Evolutionary conservation across 1,140 invertebrate species (phyloP), one percentile per base, ranked within the genome.

Genomic region (Drosophila bocqueti): DNA sequence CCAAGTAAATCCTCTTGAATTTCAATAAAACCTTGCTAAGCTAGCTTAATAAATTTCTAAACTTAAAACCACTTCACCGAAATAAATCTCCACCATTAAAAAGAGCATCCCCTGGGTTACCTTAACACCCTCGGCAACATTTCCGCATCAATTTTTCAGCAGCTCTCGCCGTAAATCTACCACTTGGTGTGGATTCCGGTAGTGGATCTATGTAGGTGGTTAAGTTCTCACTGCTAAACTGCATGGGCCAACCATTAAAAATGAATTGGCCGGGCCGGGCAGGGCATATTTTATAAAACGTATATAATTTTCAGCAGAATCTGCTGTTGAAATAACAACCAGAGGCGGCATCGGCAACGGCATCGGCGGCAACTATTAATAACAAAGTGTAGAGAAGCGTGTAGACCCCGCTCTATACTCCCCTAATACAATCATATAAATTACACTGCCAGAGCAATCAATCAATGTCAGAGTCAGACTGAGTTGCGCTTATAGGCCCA

Each of bases 401-500:
- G 43, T 24, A 24, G 54, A 71, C 29, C 63, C 46, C 66, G 42
- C 50, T 43, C 47, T 43, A 31, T 31, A 47, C 67, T 50, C 62
- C 43, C 62, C 84, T 87, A 87, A 87, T 87, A 87, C 84, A 87
- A 87, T 87, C 84, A 89, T 81, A 87, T 87, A 87, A 87, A 87
- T 87, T 89, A 87, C 84, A 82, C 83, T 78, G 76, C 50, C 65
- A 66, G 81, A 81, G 81, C 81, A 89, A 87, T 87, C 84, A 87
- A 87, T 87, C 84, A 87, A 89, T 89, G 84, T 87, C 84, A 87
- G 65, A 87, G 84, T 84, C 84, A 87, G 84, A 79, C 76, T 79
- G 57, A 46, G 75, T 63, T 77, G 69, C 71, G 72, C 69, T 76
- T 59, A 67, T 78, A 78, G 76, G 76, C 76, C 65, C 64, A 78